Evolutionary conservation across 1,140 invertebrate genomes (phyloP), one percentile per base, ranked within the genome.

Genomic region (Vanessa atalanta): DNA sequence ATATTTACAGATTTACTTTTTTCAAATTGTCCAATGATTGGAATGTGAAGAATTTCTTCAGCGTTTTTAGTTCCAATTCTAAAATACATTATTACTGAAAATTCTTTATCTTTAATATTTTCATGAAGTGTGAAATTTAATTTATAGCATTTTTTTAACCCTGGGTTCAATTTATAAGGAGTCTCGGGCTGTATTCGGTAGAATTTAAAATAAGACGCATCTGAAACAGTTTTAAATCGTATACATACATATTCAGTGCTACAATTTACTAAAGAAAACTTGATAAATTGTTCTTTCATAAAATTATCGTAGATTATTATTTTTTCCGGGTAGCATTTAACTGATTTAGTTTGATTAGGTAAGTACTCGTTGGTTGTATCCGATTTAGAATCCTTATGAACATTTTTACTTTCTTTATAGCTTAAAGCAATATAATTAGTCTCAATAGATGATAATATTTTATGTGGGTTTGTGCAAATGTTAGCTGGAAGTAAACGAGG

Each of bases 261-360:
- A 72, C 75, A 77, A 78, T 90, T 92, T 47, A 68, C 76, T 51
- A 92, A 37, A 57, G 77, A 74, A 73, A 92, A 86, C 72, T 83
- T 79, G 31, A 85, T 55, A 26, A n/a, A 66, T 74, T 90, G 85
- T 72, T 86, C 73, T 16, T 74, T 51, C 50, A 75, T 47, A 43
- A 73, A 70, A 12, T 80, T 76, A 11, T 76, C 68, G 23, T 53
- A 50, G 43, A 91, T 78, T 47, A 65, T 61, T 31, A 91, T 77
- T 79, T 76, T 63, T 11, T 75, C 60, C 14, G 88, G 89, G 67
- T 55, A 73, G 72, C 73, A 84, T 75, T 60, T 75, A 23, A 91
- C 69, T 23, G 55, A 51, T 57, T 72, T 75, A 3, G 78, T 80
- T 50, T 80, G 61, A 47, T 73, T 77, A 72, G 47, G n/a, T 31